Evolutionary conservation across 2,113 vertebrate species (phyloP), one percentile per base, ranked within the genome.

Genomic region (Elephantulus edwardii): DNA sequence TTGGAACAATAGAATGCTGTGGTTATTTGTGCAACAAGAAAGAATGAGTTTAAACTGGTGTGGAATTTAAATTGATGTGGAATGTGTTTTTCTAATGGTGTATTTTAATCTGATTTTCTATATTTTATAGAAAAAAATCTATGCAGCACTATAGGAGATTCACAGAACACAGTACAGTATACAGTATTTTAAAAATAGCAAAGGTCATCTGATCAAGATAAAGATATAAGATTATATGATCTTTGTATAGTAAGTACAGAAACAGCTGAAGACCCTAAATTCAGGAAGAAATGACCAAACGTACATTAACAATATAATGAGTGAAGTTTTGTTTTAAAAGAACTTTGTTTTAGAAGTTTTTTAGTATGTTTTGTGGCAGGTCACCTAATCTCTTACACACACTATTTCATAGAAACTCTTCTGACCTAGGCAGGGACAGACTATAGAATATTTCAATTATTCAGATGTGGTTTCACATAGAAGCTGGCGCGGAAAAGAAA

Each of bases 201-300:
- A 68, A 50, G 52, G 7, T 38, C 42, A 72, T 12, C 8, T 56
- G n/a, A 62, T 82, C 7, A 68, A 70, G 46, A 58, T n/a, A 60
- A 86, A 2, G 26, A n/a, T 40, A 22, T n/a, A 76, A 64, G 14
- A 62, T 24, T 13, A 50, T 20, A 64, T 12, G 30, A 89, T 5
- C 16, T 76, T n/a, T n/a, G n/a, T 38, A 74, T 28, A 95, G 66
- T 81, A 56, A 89, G 64, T 80, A 62, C 44, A 78, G 44, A 54
- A 22, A 71, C 5, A 30, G 16, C 70, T 42, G 7, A 88, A 68
- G 3, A 22, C 24, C 10, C 81, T 52, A 90, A 60, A 33, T 40
- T 56, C 78, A 54, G 22, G 22, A 11, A 82, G 58, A 58, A 86
- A 86, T 54, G 28, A 75, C 85, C 38, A 77, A 70, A 81, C 3